Percentiles rank a stretch among this genome's conserved stretches.
Evolutionary conservation across 1,140 invertebrate genomes (phyloP).

Genomic region (Papilio xuthus): DNA sequence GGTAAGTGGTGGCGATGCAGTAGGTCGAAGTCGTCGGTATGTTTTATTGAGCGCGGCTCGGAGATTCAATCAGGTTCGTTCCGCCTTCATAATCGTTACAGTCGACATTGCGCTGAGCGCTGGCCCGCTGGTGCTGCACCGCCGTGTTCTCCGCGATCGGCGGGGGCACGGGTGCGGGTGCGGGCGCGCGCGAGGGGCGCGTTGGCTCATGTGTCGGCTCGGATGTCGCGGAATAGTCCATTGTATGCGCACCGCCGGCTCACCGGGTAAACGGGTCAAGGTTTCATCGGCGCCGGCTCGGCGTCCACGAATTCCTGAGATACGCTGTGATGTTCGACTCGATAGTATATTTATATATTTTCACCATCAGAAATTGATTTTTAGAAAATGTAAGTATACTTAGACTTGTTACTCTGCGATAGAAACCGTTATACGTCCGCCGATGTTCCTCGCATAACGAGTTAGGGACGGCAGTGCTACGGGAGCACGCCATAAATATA

Average conservation of each 20-base stretch:
- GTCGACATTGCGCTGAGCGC: slow-evolving; percentile 44
- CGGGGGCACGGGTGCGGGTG: background rate
- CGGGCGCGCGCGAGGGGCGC: slow-evolving; percentile 39
- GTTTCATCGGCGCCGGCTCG: slow-evolving; percentile 58
- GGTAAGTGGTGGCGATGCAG: background rate
- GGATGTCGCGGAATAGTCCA: slow-evolving; percentile 65
- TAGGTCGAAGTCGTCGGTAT: slow-evolving; percentile 52
- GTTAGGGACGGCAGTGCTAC: background rate
- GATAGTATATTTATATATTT: background rate
- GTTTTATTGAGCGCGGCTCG: slow-evolving; percentile 72
- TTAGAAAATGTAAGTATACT: background rate
- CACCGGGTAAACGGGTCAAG: slow-evolving; percentile 71
- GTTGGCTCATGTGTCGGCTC: slow-evolving; percentile 52
- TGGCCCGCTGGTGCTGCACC: background rate
- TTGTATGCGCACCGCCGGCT: slow-evolving; percentile 55
- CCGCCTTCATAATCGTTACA: slow-evolving; percentile 65
- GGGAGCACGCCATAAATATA: background rate
- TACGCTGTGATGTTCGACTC: background rate
- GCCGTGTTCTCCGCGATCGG: slow-evolving; percentile 22
- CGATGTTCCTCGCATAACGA: background rate
- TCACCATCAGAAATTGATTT: background rate
- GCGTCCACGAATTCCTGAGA: background rate
- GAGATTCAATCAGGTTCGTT: slow-evolving; percentile 64
- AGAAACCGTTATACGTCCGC: background rate
- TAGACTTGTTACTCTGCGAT: background rate